Conservation (phyloP, 2,797 vertebrate genomes). For the Gymnocypris eckloni region DNA sequence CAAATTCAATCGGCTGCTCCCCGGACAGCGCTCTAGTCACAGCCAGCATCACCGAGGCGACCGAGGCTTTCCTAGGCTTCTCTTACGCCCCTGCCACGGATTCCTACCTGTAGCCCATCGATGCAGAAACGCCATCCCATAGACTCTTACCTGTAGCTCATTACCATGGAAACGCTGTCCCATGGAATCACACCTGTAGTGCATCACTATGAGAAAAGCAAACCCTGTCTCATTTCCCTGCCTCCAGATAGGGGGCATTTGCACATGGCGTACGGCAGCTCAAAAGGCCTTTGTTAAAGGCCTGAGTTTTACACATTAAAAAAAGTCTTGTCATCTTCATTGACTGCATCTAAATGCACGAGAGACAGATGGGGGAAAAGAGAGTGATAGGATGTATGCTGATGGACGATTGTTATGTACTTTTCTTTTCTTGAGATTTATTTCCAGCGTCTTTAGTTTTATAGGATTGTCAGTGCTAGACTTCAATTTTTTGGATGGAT, state of each 20-base stretch:
- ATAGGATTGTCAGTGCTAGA: slow-evolving; percentile 47
- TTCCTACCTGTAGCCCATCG: slow-evolving; percentile 81
- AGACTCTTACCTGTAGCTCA: slow-evolving; percentile 65
- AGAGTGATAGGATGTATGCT: slow-evolving; percentile 31
- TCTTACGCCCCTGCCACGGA: slow-evolving; percentile 94
- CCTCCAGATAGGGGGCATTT: slow-evolving; percentile 76
- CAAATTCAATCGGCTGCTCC: slow-evolving; percentile 95
- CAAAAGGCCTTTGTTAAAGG: slow-evolving; percentile 79
- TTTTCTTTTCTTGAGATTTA: too few species aligned
- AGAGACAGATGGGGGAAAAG: slow-evolving; percentile 40
- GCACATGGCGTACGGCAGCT: slow-evolving; percentile 91
- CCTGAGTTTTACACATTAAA: slow-evolving; percentile 74
- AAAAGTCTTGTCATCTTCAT: slow-evolving; percentile 73
- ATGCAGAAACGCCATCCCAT: slow-evolving; percentile 52
- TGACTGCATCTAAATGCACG: slow-evolving; percentile 62
- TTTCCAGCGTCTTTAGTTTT: slow-evolving; percentile 22
- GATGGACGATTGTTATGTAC: slow-evolving; percentile 10
- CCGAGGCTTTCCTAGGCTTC: slow-evolving; percentile 95
- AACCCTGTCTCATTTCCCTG: slow-evolving; percentile 45
- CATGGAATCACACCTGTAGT: slow-evolving; percentile 85
- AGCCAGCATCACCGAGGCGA: slow-evolving; percentile 92
- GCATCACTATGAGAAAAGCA: slow-evolving; percentile 65
- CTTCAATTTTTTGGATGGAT: slow-evolving; percentile 23
- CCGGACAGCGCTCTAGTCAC: slow-evolving; percentile 93
- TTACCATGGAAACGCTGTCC: slow-evolving; percentile 67